These are phyloP conservation scores for Adelosebastes latens DNA, from an alignment of 2,797 vertebrate species.

Conservation along the genomic window DNA sequence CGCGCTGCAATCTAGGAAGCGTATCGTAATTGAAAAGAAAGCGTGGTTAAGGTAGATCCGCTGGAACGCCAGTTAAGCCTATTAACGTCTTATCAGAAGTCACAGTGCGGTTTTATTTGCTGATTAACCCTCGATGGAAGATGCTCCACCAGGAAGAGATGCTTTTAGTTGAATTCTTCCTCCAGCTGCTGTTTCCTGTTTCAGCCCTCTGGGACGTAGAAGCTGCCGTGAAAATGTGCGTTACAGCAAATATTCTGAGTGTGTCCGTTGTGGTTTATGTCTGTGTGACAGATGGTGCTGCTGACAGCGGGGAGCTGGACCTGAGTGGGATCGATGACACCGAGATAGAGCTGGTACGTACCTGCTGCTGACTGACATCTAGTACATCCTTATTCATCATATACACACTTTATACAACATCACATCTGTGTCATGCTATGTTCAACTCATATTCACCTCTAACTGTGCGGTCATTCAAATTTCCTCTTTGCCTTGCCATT, in stretches of 20 bases:
- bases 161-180: not conserved
- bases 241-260: constrained; percentile 38
- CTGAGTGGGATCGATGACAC: constrained; percentile 95
- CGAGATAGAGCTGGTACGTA: constrained; percentile 93
- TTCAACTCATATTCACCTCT: too few relatives aligned
- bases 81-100: constrained; percentile 61
- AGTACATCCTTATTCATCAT: too few relatives aligned
- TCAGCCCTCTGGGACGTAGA: constrained; percentile 5
- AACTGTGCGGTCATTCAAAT: fast-evolving
- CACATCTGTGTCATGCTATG: too few relatives aligned
- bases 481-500: too few relatives aligned
- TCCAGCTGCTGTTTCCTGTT: constrained; percentile 37
- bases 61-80: constrained; percentile 53
- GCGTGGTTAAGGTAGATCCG: constrained; percentile 42
- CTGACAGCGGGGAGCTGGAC: constrained; percentile 92
- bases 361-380: not conserved
- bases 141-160: not conserved
- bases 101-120: constrained; percentile 36
- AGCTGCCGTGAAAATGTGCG: constrained; percentile 24
- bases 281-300: constrained; percentile 78
- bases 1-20: constrained; percentile 36
- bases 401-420: too few relatives aligned
- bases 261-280: constrained; percentile 47
- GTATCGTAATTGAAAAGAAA: constrained; percentile 57
- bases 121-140: constrained; percentile 44